Evolutionary conservation across 2,888 invertebrate species (phyloP), one percentile per base, ranked within the genome.

Genomic region (Papilio demoleus): DNA sequence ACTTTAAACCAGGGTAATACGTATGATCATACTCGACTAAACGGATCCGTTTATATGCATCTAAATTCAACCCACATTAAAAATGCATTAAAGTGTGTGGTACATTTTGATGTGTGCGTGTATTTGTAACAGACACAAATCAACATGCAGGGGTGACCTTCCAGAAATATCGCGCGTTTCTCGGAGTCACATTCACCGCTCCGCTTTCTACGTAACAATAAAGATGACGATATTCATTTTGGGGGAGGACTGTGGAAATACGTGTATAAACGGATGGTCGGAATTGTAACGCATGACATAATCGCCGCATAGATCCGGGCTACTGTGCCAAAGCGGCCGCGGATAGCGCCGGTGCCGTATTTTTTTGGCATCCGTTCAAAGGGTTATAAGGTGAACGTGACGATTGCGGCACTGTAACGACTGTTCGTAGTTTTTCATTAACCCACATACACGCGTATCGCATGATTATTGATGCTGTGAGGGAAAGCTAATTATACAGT

Each of bases 321-420:
- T 81, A 84, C 76, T 83, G 88, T 90, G 92, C 92, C 91, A 92
- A 88, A 84, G 85, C 81, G 78, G 73, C 80, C 76, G 75, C 81
- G 79, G 77, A 78, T 81, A 79, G 80, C 81, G 78, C 80, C 77
- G 81, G 79, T 79, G 82, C 76, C 79, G 79, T 74, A 78, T 75
- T 85, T 87, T 88, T 88, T 88, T 92, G 92, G 92, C 92, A 87
- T 78, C 71, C 75, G 79, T 76, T 88, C 92, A 90, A 87, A 81
- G 82, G 89, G 88, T 90, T 89, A 88, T 86, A 88, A 88, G 88
- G 90, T 90, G 88, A 90, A 86, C 81, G 84, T 85, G 86, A 82
- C 80, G 81, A 82, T 73, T 80, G 80, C 76, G 79, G 74, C 79
- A 78, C 75, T 78, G 76, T 77, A 72, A 24, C 42, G 45, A 42